Base-by-base conservation (phyloP, 2,113 vertebrate species). In the Tyto alba region DNA sequence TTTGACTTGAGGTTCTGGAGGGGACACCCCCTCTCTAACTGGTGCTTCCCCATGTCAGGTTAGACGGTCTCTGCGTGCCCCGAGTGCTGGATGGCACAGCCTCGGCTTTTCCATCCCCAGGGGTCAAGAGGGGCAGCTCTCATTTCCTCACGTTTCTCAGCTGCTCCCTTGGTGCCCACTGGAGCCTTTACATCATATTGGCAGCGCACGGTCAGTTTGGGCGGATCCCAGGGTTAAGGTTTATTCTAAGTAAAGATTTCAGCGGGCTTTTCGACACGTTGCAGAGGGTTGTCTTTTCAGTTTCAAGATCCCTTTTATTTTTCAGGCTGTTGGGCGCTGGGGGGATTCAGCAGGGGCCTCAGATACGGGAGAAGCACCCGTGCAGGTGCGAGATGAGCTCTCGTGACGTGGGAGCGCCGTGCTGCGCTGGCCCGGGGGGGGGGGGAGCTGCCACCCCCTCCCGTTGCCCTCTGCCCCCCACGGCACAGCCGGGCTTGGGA, bases 61-160 rank as follows among this genome's bases (percentile, higher is more conserved):
- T 75, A 73, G 45, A 36, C 1, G 3, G 68, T 83, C 71, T 57
- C 32, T 83, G 74, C 22, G 32, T 60, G 36, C 40, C 20, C 41
- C 0, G 4, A 47, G 21, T 81, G 23, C 47, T 78, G 84, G 36
- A 40, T 69, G 36, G 15, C 0, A 0, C 66, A 76, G 53, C 22
- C 26, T 52, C 79, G 15, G 4, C 68, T 80, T 88, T 77, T 26
- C 40, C 56, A 13, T 91, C 30, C 38, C 66, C 53, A 40, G 41
- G 73, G 55, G 27, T 77, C 66, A 69, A 82, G 22, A 21, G 34
- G 64, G 13, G 23, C 64, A 88, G 53, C 20, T 93, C 47, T 83
- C 4, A 9, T 64, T 88, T 87, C 80, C 62, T 69, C 57, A 21
- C 45, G 38, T 82, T 45, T 60, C 81, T 50, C 45, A 73, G 40